These are phyloP conservation scores for Frankliniella fusca DNA, from an alignment of 2,888 invertebrate species.

Conservation along the genomic window DNA sequence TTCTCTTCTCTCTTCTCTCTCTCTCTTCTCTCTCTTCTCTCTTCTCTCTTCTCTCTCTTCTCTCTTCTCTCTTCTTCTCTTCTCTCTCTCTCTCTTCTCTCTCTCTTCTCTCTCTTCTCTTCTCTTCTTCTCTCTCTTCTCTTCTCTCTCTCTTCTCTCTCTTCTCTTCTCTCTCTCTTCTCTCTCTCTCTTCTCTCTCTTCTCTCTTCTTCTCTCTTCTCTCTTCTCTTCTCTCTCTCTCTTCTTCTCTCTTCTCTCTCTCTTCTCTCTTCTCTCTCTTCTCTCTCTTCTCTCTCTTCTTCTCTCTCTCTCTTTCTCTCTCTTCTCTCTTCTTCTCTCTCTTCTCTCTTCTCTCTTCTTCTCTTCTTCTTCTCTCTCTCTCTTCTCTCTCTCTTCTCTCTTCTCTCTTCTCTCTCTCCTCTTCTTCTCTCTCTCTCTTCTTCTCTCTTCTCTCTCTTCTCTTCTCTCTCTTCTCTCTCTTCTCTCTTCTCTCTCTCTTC, in stretches of 20 bases:
- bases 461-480: no score
- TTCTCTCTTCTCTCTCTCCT: neutral
- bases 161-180: neutral
- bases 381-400: neutral
- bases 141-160: neutral
- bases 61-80: neutral
- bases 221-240: neutral
- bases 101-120: neutral
- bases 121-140: neutral
- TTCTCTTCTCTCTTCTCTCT: neutral
- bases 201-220: neutral
- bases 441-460: no score
- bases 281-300: neutral
- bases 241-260: neutral
- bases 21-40: neutral
- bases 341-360: neutral
- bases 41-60: neutral
- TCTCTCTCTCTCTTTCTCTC: neutral
- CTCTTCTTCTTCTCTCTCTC: neutral
- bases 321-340: neutral
- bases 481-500: no score
- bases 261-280: neutral
- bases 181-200: neutral
- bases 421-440: neutral
- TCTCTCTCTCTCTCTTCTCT: neutral